Evolutionary conservation across 1,140 invertebrate genomes (phyloP).

Genomic region (Anastrepha ludens): DNA sequence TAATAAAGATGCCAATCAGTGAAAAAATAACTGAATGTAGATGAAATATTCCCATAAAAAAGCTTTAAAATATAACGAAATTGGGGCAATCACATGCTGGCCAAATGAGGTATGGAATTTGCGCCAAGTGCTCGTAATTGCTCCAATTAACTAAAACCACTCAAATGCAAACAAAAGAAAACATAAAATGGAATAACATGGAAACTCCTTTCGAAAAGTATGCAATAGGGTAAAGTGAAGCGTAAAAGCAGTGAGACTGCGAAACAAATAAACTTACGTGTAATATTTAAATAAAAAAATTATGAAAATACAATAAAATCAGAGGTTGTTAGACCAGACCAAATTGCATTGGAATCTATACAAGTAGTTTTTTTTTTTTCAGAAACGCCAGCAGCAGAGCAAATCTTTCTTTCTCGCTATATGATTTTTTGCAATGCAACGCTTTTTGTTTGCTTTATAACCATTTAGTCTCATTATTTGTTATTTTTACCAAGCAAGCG

Average conservation of each 20-base stretch:
- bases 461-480: not conserved
- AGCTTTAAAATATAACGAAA: not conserved
- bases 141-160: not conserved
- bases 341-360: constrained; percentile 10
- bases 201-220: constrained; percentile 17
- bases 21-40: not conserved
- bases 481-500: constrained; percentile 36
- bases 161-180: not conserved
- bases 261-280: not conserved
- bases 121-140: not conserved
- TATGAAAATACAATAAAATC: not conserved
- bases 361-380: not conserved
- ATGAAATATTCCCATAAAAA: no score
- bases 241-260: not conserved
- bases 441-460: not conserved
- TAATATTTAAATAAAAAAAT: not conserved
- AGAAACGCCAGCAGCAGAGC: not conserved
- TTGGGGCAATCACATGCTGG: not conserved
- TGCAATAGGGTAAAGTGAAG: not conserved
- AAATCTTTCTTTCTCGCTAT: constrained; percentile 15
- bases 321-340: not conserved
- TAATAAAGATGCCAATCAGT: no score
- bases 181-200: not conserved
- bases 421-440: not conserved
- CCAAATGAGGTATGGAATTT: constrained; percentile 18